Percentiles rank a stretch among this genome's conserved stretches.
Evolutionary conservation across 2,797 vertebrate genomes (phyloP).

Genomic region (Sebastes minor): DNA sequence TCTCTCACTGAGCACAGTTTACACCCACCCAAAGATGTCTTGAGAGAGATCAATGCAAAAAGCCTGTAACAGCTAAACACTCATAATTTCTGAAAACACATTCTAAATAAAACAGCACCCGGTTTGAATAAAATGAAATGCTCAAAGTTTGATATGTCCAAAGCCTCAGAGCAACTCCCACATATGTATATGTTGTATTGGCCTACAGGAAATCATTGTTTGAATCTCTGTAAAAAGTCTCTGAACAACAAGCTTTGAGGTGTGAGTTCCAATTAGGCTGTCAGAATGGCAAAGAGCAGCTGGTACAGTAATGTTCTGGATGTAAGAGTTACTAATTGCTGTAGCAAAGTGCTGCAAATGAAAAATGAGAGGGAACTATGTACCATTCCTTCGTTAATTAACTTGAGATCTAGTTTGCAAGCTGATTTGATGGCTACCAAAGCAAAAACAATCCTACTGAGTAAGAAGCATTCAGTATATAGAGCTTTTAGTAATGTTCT

Average conservation of each 20-base stretch:
- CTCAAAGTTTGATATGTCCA: conserved; percentile 9
- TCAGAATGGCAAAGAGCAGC: conserved; percentile 53
- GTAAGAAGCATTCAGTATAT: neutral
- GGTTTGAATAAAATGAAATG: neutral
- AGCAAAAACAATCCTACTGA: conserved; percentile 5
- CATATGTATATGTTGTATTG: neutral
- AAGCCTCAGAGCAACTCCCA: neutral
- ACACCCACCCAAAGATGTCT: conserved; percentile 44
- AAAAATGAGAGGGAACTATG: conserved; percentile 45
- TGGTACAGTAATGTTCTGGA: conserved; percentile 53
- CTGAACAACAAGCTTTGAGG: conserved; percentile 42
- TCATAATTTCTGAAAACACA: conserved; percentile 27
- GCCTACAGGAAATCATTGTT: neutral
- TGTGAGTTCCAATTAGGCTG: conserved; percentile 55
- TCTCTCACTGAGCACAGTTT: conserved; percentile 37
- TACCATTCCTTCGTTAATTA: conserved; percentile 56
- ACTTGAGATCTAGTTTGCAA: conserved; percentile 24
- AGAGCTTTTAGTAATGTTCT: neutral
- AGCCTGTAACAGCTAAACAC: conserved; percentile 18
- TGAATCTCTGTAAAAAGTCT: conserved; percentile 15
- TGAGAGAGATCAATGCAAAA: conserved; percentile 36
- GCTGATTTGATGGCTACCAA: conserved; percentile 34
- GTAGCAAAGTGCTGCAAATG: conserved; percentile 55
- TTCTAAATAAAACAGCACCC: conserved; percentile 17
- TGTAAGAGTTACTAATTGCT: conserved; percentile 58